Percentiles rank a stretch among this genome's conserved stretches.
phyloP scores from a whole-genome alignment of 37 sponge, comb jelly and placozoan species.

The Mnemiopsis leidyi region DNA sequence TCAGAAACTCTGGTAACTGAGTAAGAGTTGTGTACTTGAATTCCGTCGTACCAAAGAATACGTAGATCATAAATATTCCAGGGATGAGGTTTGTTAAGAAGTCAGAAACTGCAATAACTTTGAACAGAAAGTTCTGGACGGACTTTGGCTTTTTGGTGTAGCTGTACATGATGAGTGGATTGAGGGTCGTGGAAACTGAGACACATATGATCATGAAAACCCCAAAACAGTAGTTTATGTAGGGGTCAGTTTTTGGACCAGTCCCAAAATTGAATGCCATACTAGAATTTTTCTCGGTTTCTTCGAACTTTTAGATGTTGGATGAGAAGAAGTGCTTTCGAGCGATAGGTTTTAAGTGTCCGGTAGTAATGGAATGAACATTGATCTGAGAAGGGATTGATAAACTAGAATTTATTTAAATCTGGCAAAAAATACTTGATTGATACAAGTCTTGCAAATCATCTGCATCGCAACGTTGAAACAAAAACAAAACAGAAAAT shows the following conservation, averaged over 20 bases:
- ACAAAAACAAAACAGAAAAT: too few relatives aligned
- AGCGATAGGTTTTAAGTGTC: too few relatives aligned
- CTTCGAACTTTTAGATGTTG: too few relatives aligned
- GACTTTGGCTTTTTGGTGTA: conserved; percentile 40
- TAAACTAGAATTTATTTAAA: too few relatives aligned
- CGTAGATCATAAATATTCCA: conserved; percentile 15
- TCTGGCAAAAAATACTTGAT: too few relatives aligned
- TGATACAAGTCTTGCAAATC: too few relatives aligned
- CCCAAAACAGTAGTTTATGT: conserved; percentile 29
- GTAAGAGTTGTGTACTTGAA: conserved; percentile 34
- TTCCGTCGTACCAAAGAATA: background rate
- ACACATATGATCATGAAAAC: background rate
- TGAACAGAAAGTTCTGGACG: conserved; percentile 57
- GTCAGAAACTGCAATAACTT: conserved; percentile 64
- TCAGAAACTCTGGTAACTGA: conserved; percentile 56
- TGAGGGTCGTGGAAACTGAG: conserved; percentile 6
- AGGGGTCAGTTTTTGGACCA: background rate
- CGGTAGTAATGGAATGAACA: too few relatives aligned
- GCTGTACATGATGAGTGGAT: conserved; percentile 47
- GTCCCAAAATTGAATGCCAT: conserved; percentile 37
- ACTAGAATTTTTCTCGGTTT: background rate
- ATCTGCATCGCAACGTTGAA: too few relatives aligned
- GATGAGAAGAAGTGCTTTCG: too few relatives aligned
- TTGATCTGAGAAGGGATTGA: too few relatives aligned
- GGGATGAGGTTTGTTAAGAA: conserved; percentile 51